A percentile compares a stretch with the other conserved stretches of the same genome.
phyloP scores from a whole-genome alignment of 2,888 invertebrate genomes.

The Agrilus mali region DNA sequence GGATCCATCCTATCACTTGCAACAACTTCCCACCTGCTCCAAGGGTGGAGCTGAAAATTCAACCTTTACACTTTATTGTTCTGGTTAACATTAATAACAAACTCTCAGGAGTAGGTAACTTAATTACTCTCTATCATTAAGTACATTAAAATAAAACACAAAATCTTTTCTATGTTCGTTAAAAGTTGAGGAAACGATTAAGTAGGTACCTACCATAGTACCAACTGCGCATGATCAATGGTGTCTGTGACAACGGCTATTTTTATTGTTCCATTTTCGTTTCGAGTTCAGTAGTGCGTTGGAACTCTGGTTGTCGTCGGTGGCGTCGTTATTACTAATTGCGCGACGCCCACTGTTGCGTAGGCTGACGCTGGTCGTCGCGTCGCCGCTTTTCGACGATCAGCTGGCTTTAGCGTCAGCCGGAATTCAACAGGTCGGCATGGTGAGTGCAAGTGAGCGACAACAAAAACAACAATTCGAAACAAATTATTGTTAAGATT shows the following conservation, averaged over 20 bases:
- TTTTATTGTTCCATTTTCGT: not conserved
- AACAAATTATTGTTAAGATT: conserved; percentile 33
- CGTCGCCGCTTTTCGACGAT: conserved; percentile 23
- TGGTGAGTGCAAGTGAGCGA: conserved; percentile 29
- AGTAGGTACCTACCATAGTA: no score
- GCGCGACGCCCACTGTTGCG: conserved; percentile 17
- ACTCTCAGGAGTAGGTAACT: no score
- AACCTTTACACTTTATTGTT: no score
- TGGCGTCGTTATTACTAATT: conserved; percentile 13
- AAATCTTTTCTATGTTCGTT: no score
- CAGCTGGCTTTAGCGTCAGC: conserved; percentile 24
- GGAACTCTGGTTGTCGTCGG: not conserved
- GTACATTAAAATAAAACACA: no score
- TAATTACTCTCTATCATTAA: no score
- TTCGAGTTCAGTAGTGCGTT: not conserved
- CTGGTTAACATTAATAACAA: no score
- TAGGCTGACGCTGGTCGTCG: conserved; percentile 19
- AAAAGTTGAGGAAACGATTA: no score
- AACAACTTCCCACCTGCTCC: no score
- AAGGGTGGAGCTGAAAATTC: no score
- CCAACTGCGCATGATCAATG: no score
- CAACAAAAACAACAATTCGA: conserved; percentile 18
- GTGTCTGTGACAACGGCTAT: not conserved
- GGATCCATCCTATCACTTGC: no score
- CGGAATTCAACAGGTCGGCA: conserved; percentile 39